Percentiles rank a stretch among this genome's conserved stretches.
phyloP scores from a whole-genome alignment of 2,797 vertebrate species.

The Lemur catta region DNA sequence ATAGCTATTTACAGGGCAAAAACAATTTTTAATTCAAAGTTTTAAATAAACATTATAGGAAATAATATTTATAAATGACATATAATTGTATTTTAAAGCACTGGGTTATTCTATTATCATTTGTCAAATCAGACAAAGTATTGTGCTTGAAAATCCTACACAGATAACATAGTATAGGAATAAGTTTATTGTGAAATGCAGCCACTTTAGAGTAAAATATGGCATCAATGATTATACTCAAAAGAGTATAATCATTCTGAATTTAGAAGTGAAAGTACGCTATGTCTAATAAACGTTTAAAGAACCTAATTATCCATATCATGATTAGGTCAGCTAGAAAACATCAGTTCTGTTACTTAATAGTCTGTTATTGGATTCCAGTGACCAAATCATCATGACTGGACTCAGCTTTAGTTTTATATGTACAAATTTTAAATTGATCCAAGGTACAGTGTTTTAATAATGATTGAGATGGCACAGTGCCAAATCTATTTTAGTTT shows the following conservation, averaged over 20 bases:
- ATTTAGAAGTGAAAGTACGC: not conserved
- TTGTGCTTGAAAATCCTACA: not conserved
- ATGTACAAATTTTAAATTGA: not conserved
- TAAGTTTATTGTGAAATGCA: conserved; percentile 10
- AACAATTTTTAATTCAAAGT: not conserved
- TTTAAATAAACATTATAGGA: not conserved
- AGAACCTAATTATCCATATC: not conserved
- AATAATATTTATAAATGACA: not conserved
- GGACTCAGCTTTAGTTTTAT: not conserved
- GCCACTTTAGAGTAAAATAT: not conserved
- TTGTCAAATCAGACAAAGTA: not conserved
- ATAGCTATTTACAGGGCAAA: not conserved
- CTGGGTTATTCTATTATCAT: not conserved
- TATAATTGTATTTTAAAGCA: not conserved
- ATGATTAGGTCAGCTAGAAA: not conserved
- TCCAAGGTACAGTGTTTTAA: not conserved
- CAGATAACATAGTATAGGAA: not conserved
- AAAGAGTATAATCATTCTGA: not conserved
- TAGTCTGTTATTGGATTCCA: not conserved
- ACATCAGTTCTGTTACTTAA: not conserved
- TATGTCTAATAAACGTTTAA: not conserved
- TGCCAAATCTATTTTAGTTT: not conserved
- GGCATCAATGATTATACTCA: not conserved
- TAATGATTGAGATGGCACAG: not conserved
- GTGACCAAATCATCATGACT: not conserved